Conservation (phyloP, 2,888 invertebrate genomes). For the Blomia tropicalis region DNA sequence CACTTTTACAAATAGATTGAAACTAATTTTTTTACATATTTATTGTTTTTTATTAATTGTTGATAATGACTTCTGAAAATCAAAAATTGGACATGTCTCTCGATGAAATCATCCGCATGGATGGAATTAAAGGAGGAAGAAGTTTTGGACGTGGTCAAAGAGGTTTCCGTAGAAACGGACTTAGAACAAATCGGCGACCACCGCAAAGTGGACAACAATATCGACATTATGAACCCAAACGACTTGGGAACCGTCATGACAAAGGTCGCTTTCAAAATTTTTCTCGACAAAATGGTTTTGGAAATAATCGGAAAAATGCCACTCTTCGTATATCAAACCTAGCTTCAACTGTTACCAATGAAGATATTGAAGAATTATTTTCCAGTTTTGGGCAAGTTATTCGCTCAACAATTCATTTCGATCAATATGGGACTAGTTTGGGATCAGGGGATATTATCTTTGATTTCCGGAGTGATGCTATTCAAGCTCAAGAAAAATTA, state of each 20-base stretch:
- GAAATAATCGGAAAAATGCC: neutral
- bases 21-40: too few species aligned
- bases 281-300: neutral
- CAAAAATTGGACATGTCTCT: constrained; percentile 17
- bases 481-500: neutral
- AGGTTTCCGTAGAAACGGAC: neutral
- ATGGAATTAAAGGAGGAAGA: neutral
- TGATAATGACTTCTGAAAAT: neutral
- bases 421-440: neutral
- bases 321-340: constrained; percentile 11
- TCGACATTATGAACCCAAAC: neutral
- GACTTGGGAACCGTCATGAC: neutral
- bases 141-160: neutral
- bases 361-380: constrained; percentile 15
- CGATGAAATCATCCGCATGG: constrained; percentile 14
- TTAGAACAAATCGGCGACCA: neutral
- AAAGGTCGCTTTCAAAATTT: too few species aligned
- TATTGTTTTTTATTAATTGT: too few species aligned
- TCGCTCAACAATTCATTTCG: constrained; percentile 3
- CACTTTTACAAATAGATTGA: too few species aligned
- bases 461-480: neutral
- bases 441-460: constrained; percentile 8
- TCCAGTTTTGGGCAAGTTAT: neutral
- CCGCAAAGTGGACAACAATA: neutral
- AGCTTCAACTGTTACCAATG: neutral